Evolutionary conservation across 2,113 vertebrate genomes (phyloP).

Genomic region (Gyps fulvus): DNA sequence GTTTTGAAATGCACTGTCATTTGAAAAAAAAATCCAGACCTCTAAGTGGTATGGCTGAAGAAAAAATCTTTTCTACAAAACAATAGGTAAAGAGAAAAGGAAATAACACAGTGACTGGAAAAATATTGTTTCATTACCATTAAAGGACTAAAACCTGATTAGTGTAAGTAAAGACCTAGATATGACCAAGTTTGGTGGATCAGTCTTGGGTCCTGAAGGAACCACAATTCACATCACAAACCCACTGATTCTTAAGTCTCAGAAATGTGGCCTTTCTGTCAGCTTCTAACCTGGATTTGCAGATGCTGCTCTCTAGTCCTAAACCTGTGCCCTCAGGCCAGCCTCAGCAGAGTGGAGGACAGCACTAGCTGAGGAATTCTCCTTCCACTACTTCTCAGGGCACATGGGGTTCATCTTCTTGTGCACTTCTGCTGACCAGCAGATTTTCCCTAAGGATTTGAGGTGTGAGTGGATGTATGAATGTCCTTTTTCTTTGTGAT

Average conservation of each 20-base stretch:
- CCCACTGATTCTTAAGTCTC: neutral
- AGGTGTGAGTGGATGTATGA: neutral
- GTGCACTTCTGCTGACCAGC: neutral
- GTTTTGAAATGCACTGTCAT: conserved; percentile 53
- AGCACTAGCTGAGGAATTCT: neutral
- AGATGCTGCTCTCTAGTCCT: neutral
- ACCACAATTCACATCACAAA: conserved; percentile 12
- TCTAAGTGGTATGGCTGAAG: conserved; percentile 40
- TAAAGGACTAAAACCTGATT: conserved; percentile 60
- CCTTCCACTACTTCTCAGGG: neutral
- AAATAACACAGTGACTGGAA: conserved; percentile 71
- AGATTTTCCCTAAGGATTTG: neutral
- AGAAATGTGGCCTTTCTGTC: neutral
- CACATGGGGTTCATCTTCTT: fast-evolving
- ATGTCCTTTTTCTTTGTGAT: neutral
- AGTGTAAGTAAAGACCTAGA: conserved; percentile 13
- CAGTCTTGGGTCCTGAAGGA: neutral
- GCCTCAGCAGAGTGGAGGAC: neutral
- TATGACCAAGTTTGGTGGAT: conserved; percentile 27
- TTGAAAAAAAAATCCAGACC: conserved; percentile 39
- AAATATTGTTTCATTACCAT: conserved; percentile 61
- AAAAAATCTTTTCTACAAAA: conserved; percentile 63
- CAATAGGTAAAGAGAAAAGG: conserved; percentile 65
- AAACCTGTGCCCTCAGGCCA: neutral
- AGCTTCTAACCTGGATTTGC: neutral